Percentiles rank a stretch among this genome's conserved stretches.
phyloP scores from a whole-genome alignment of 2,797 vertebrate genomes.

The Calcarius lapponicus region DNA sequence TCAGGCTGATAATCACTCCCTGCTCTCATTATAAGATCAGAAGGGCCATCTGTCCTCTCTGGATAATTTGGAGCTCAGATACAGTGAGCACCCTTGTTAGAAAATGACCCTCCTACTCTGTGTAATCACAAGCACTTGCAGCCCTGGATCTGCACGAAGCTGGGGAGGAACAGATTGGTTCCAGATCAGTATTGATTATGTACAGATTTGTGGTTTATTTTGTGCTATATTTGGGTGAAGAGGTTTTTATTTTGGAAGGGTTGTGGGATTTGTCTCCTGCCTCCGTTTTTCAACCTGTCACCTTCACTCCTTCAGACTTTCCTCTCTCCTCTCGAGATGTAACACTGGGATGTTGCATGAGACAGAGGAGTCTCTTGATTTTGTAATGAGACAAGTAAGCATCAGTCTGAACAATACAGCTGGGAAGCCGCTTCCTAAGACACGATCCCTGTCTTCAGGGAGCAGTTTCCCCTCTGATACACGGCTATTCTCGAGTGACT shows the following conservation, averaged over 20 bases:
- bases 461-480: background rate
- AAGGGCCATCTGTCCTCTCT: conserved; percentile 66
- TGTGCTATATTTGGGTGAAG: background rate
- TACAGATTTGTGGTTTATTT: conserved; percentile 3
- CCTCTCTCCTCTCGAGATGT: background rate
- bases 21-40: conserved; percentile 70
- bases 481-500: background rate
- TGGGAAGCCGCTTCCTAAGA: background rate
- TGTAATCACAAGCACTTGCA: conserved; percentile 48
- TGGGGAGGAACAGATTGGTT: conserved; percentile 5
- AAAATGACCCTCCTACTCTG: conserved; percentile 57
- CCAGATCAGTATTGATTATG: conserved; percentile 36
- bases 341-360: background rate
- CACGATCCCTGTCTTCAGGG: background rate
- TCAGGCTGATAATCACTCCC: conserved; percentile 70
- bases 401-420: background rate
- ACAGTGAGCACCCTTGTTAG: conserved; percentile 65
- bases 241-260: background rate
- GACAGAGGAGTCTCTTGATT: background rate
- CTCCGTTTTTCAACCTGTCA: background rate
- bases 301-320: background rate
- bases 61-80: conserved; percentile 68
- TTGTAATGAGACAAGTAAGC: background rate
- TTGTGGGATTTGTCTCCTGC: background rate
- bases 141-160: background rate